Base-by-base conservation (phyloP, 2,797 vertebrate genomes). In the Myoxocephalus aenaeus region DNA sequence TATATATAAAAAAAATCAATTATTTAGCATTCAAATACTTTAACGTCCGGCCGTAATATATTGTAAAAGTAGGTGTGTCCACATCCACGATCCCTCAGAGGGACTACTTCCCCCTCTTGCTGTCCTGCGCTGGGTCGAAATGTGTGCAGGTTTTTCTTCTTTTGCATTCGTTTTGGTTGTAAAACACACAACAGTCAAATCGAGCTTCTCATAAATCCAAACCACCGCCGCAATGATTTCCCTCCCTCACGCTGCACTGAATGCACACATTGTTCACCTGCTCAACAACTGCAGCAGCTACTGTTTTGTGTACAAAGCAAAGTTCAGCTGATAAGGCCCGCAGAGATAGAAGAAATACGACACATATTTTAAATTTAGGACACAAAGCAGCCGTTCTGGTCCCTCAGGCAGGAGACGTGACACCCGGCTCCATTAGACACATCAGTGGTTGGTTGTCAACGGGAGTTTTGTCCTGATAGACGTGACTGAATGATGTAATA, bases 241-340 rank as follows among this genome's bases (percentile, higher is more conserved):
- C 73, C n/a, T 59, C 25, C 46, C 63, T 56, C 17, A 10, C 1
- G 2, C 1, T 8, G 20, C 38, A 20, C 13, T 70, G 48, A 56
- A 44, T 18, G 20, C 3, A 6, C 9, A 1, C 34, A 0, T 13
- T 25, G 13, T 66, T 77, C 18, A 48, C 48, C 38, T 51, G 70
- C 32, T 65, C 32, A 5, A 32, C 32, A 32, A 32, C 32, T 5
- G 32, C 32, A 32, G 32, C 32, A 32, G 32, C 32, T 32, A 32
- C 32, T 32, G 5, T 70, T 65, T 66, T 62, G 50, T 50, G 44
- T 65, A 51, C 51, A 57, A 81, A 74, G 46, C 81, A 86, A 88
- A 85, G 81, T 78, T 75, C 77, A 86, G 46, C 57, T 78, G 84
- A 86, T 85, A 73, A 81, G 59, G 22, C 7, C 9, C 2, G 2